Base-by-base conservation (phyloP, 1,140 invertebrate genomes). In the Melitaea cinxia region DNA sequence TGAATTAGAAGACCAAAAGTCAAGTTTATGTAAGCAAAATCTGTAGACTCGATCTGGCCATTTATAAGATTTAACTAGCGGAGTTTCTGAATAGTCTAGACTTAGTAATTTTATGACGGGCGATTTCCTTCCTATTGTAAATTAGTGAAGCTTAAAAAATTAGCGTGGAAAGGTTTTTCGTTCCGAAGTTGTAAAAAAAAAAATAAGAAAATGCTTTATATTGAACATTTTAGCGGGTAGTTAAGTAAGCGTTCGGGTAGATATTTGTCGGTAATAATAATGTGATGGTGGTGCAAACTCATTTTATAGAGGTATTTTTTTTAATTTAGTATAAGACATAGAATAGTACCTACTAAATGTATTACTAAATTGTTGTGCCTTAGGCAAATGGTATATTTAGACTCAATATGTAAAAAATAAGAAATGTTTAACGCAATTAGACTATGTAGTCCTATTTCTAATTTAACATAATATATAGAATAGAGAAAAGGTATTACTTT, bases 261-360 rank as follows among this genome's bases (percentile, higher is more conserved):
- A 67, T 75, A 75, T 70, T 77, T 83, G 78, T 77, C 78, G 81
- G 80, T 83, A 76, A 59, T 63, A 68, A 78, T 75, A 74, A 72
- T 83, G 74, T 81, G 56, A 86, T 88, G 88, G 88, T 91, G 88
- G 88, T 91, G 88, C 88, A 91, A 91, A 87, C 85, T 89, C 81
- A 70, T 86, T 82, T 72, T 70, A 74, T 83, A 83, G 80, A 68
- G 68, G 73, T 85, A 81, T 76, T 59, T 77, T 72, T n/a, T 74
- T 82, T 74, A 82, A 77, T 56, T 19, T 87, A 86, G 78, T 78
- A 75, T 90, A 90, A 90, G 88, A 77, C 28, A 70, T 80, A 78
- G 70, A 75, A 75, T 86, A 86, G 83, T 74, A 75, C 81, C 81
- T 76, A 73, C 71, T 76, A 76, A 82, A 77, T 70, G 14, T 42